phyloP scores from a whole-genome alignment of 2,113 vertebrate genomes.

The Anarhynchus alexandrinus region DNA sequence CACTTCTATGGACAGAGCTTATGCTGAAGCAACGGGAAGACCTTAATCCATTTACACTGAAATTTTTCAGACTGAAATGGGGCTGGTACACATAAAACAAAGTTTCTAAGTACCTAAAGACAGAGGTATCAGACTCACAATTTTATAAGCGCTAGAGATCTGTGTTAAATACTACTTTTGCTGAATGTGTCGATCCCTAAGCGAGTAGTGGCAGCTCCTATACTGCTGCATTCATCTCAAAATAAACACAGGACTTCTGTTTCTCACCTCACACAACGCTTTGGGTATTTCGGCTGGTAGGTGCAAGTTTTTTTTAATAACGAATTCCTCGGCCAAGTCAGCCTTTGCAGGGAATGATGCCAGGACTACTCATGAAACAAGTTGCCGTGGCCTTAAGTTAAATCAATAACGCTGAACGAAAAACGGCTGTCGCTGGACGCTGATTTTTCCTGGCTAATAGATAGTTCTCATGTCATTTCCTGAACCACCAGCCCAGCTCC shows the following conservation, averaged over 20 bases:
- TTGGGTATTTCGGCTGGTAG: background rate
- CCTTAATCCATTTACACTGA: background rate
- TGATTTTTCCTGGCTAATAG: constrained; percentile 1
- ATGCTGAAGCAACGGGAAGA: background rate
- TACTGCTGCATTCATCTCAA: background rate
- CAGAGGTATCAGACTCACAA: background rate
- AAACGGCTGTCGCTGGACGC: background rate
- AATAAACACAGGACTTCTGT: background rate
- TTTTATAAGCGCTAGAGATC: background rate
- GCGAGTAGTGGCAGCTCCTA: background rate
- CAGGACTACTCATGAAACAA: background rate
- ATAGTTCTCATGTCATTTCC: background rate
- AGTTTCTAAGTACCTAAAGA: background rate
- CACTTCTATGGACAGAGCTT: accelerated
- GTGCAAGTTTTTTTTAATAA: background rate
- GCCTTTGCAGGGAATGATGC: background rate
- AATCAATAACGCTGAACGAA: background rate
- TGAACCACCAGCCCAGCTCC: background rate
- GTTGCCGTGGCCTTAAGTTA: background rate
- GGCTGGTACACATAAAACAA: background rate
- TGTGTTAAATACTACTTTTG: background rate
- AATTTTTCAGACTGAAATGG: background rate
- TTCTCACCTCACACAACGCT: background rate
- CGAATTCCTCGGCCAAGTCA: background rate
- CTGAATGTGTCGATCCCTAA: no score